Evolutionary conservation across 2,113 vertebrate genomes (phyloP).

Genomic region (Pomatorhinus ruficollis): DNA sequence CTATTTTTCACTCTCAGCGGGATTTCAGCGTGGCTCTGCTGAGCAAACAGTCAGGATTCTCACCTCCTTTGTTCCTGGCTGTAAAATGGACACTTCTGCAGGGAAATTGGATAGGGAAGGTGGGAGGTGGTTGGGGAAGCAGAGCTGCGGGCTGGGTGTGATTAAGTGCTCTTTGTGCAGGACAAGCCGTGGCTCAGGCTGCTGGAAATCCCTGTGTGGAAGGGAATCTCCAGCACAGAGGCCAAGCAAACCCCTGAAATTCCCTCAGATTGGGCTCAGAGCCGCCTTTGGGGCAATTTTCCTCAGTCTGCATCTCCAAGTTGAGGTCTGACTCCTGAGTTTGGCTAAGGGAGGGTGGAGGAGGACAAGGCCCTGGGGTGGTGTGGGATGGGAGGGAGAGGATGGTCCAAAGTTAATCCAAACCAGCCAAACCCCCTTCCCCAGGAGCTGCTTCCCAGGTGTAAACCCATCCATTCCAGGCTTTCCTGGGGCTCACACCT

Average conservation of each 20-base stretch:
- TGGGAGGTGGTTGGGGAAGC: neutral
- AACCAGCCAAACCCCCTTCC: neutral
- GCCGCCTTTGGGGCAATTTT: neutral
- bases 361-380: neutral
- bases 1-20: neutral
- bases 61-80: neutral
- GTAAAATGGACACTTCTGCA: neutral
- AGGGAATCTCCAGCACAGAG: neutral
- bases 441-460: neutral
- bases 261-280: accelerated
- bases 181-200: neutral
- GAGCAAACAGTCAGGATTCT: neutral
- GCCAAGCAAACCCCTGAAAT: neutral
- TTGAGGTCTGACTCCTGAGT: no score
- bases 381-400: neutral
- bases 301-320: neutral
- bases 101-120: neutral
- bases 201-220: neutral
- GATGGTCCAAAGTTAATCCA: accelerated
- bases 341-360: neutral
- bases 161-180: constrained; percentile 18
- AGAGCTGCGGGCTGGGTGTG: neutral
- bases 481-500: neutral
- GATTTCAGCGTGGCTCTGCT: accelerated
- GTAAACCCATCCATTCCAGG: neutral